phyloP scores from a whole-genome alignment of 2,888 invertebrate genomes.

The Reticulitermes lucifugus region DNA sequence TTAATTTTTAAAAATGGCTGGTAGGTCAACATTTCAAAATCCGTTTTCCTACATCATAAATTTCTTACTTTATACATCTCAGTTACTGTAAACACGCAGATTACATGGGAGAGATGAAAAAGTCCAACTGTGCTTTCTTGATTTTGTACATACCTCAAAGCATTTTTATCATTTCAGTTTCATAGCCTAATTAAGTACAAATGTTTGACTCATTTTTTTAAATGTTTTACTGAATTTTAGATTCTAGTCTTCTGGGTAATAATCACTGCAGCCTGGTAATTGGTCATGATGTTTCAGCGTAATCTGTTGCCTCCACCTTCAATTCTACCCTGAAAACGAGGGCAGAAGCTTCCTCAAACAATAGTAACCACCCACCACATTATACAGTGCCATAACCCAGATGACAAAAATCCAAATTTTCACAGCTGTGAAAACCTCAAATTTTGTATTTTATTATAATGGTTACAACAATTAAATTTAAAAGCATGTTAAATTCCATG shows the following conservation, averaged over 20 bases:
- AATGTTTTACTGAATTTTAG: too few species aligned
- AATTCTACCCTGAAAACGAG: too few species aligned
- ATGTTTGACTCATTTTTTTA: not conserved
- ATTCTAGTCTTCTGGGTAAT: too few species aligned
- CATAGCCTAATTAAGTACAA: constrained; percentile 50
- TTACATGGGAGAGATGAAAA: constrained; percentile 31
- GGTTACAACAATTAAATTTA: constrained; percentile 30
- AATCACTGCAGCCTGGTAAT: too few species aligned
- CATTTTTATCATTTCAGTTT: constrained; percentile 24
- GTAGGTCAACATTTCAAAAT: constrained; percentile 4
- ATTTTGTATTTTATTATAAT: not conserved
- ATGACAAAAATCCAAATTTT: too few species aligned
- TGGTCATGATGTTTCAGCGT: too few species aligned
- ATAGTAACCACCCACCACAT: too few species aligned
- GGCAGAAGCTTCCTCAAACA: too few species aligned
- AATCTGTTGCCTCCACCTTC: too few species aligned
- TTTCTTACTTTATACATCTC: constrained; percentile 32
- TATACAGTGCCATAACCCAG: too few species aligned
- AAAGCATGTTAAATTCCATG: constrained; percentile 34
- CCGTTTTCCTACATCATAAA: constrained; percentile 25
- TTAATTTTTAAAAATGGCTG: constrained; percentile 23
- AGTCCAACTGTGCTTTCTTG: constrained; percentile 49
- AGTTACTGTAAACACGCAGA: constrained; percentile 38
- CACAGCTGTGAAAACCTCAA: not conserved
- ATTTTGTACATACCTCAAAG: constrained; percentile 51